A percentile compares a stretch with the other conserved stretches of the same genome.
Evolutionary conservation across 2,113 vertebrate genomes (phyloP).

Genomic region (Sphaerodactylus townsendi): DNA sequence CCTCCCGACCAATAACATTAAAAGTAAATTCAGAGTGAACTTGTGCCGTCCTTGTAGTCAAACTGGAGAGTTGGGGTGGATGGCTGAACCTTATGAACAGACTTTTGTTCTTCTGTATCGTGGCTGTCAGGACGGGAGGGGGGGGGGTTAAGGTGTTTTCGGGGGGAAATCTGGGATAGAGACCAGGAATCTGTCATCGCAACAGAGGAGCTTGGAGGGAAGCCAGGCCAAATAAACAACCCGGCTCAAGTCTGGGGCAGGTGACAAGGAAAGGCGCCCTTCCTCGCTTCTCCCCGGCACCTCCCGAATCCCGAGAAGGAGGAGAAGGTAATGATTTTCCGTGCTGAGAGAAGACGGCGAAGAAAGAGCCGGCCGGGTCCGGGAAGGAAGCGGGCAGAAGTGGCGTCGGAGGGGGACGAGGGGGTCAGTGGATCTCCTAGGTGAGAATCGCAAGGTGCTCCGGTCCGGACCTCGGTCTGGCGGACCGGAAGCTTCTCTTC

Average conservation of each 20-base stretch:
- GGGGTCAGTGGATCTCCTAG: too few species aligned
- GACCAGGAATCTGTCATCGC: conserved; percentile 54
- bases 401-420: neutral
- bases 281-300: neutral
- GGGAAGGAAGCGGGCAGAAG: neutral
- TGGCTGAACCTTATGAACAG: conserved; percentile 44
- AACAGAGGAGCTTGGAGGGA: conserved; percentile 38
- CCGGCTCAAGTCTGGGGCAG: conserved; percentile 24
- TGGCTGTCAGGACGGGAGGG: conserved; percentile 38
- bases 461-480: too few species aligned
- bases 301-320: conserved; percentile 3
- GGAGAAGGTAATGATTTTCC: conserved; percentile 23
- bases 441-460: too few species aligned
- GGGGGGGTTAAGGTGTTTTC: neutral
- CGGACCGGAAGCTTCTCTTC: too few species aligned
- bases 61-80: conserved; percentile 4
- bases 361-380: neutral
- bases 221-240: conserved; percentile 44
- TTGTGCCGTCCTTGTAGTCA: conserved; percentile 35
- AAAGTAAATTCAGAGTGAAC: conserved; percentile 7
- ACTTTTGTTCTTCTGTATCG: neutral
- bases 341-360: conserved; percentile 5
- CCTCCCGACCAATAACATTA: conserved; percentile 1
- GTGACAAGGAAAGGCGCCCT: conserved; percentile 37
- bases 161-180: conserved; percentile 38